Percentiles rank a stretch among this genome's conserved stretches.
phyloP scores from a whole-genome alignment of 2,888 invertebrate genomes.

The Chymomyza fuscimana region DNA sequence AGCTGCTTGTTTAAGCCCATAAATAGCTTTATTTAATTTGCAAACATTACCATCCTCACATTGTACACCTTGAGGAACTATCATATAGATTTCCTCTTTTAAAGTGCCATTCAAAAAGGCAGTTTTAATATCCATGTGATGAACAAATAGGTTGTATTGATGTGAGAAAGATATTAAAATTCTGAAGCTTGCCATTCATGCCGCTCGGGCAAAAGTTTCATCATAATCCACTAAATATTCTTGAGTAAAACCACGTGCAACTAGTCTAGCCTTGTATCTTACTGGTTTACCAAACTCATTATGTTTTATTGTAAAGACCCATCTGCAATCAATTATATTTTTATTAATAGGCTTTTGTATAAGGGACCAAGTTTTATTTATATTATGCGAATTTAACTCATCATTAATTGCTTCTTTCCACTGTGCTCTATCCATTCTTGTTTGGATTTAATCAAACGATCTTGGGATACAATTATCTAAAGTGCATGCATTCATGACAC shows the following conservation, averaged over 20 bases:
- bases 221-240: conserved; percentile 28
- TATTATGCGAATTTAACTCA: conserved; percentile 10
- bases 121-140: conserved; percentile 48
- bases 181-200: conserved; percentile 37
- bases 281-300: conserved; percentile 44
- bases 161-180: conserved; percentile 35
- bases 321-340: too few species aligned
- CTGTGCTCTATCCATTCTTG: conserved; percentile 9
- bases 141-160: conserved; percentile 35
- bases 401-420: conserved; percentile 16
- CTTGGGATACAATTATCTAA: not conserved
- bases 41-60: conserved; percentile 22
- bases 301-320: conserved; percentile 50
- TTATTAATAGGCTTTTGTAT: too few species aligned
- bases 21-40: conserved; percentile 45
- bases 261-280: conserved; percentile 32
- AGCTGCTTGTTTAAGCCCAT: conserved; percentile 32
- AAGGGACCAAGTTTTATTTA: conserved; percentile 16
- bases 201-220: conserved; percentile 43
- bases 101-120: conserved; percentile 47
- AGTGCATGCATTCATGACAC: not conserved
- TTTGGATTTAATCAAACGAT: conserved; percentile 5
- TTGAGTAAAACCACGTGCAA: conserved; percentile 40
- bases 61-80: conserved; percentile 33
- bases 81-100: conserved; percentile 42